Conservation (phyloP, 2,888 invertebrate species). For the Himalopsyche tibetana region DNA sequence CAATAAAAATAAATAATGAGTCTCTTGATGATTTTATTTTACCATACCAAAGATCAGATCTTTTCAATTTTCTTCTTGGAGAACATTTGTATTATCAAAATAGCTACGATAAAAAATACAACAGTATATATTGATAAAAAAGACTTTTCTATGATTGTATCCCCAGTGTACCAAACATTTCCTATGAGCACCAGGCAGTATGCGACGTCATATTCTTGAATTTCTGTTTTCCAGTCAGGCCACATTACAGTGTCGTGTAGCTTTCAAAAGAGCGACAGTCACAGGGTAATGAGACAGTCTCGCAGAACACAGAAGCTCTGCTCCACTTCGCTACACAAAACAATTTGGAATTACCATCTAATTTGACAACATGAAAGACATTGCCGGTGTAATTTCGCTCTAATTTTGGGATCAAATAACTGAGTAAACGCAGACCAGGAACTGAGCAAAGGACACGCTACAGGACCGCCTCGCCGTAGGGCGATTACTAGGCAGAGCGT, state of each 20-base stretch:
- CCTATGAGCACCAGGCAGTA: no score
- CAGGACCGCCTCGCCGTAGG: neutral
- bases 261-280: conserved; percentile 16
- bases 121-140: no score
- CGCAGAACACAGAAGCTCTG: neutral
- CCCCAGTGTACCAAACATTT: no score
- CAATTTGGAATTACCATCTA: conserved; percentile 58
- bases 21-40: no score
- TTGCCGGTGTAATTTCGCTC: conserved; percentile 56
- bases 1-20: no score
- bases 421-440: conserved; percentile 46
- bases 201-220: no score
- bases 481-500: neutral
- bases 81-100: no score
- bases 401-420: conserved; percentile 60
- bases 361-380: conserved; percentile 54
- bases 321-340: conserved; percentile 45
- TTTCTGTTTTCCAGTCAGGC: conserved; percentile 5
- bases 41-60: no score
- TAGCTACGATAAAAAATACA: no score
- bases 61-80: no score
- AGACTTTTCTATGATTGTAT: no score
- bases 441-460: neutral
- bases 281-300: conserved; percentile 2
- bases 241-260: conserved; percentile 7